These are phyloP conservation scores for Grammomys dolichurus DNA, from an alignment of 2,113 vertebrate species.

Conservation along the genomic window DNA sequence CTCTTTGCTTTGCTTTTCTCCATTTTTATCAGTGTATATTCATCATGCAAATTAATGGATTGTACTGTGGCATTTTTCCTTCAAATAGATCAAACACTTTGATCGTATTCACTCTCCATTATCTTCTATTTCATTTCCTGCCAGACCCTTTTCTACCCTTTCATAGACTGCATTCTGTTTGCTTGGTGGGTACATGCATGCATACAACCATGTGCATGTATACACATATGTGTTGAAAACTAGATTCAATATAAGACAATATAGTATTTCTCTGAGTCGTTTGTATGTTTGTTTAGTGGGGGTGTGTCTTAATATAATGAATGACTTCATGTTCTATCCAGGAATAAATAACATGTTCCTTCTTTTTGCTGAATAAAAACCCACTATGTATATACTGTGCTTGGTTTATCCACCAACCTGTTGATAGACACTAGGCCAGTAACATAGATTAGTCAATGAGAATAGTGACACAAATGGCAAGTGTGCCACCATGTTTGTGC, in stretches of 20 bases:
- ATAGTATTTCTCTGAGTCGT: background rate
- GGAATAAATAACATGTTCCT: background rate
- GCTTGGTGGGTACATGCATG: background rate
- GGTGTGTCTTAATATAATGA: background rate
- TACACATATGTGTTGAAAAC: background rate
- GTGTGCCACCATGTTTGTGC: background rate
- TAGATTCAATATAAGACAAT: background rate
- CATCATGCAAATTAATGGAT: background rate
- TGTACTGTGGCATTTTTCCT: background rate
- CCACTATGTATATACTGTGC: background rate
- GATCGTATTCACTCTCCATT: background rate
- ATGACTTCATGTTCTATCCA: background rate
- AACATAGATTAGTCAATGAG: no score
- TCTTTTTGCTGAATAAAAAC: background rate
- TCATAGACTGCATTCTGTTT: background rate
- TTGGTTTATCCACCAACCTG: background rate
- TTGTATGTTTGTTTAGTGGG: background rate
- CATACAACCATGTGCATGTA: background rate
- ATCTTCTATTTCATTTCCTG: background rate
- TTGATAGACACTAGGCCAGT: no score
- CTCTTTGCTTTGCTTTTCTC: background rate
- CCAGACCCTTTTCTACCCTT: background rate
- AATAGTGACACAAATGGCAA: background rate
- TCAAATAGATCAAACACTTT: background rate
- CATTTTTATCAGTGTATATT: background rate